Evolutionary conservation across 2,113 vertebrate genomes (phyloP), one percentile per base, ranked within the genome.

Genomic region (Accipiter cooperii): DNA sequence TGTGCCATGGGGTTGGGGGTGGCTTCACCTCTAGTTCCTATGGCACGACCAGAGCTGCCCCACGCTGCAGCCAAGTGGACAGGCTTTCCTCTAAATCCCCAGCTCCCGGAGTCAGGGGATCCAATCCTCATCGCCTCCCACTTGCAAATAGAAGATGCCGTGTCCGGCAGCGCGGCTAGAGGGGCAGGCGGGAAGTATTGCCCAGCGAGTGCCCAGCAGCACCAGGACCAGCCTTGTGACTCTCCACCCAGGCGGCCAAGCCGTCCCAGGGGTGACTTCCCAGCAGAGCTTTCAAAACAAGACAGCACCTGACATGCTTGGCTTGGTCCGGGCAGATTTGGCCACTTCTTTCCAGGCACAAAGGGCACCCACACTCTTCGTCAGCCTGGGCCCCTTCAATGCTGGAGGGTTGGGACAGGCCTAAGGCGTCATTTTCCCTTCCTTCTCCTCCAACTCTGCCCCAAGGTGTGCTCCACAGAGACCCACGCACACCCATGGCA

Each of bases 11-110:
- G 21, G 25, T 26, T 13, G 21, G 22, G 18, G 28, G 24, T 29
- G 46, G 46, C 49, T 70, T 77, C 44, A 46, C 18, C 42, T 36
- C 49, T 20, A n/a, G n/a, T 57, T 69, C 42, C 63, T 57, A 34
- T 51, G 24, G 36, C 51, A 13, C 1, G 1, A 33, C 36, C 1
- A 3, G 55, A 82, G 74, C 18, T 14, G 52, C n/a, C 36, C 25
- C 38, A 14, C 5, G 0, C 52, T 17, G 40, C 1, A 2, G 14
- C 57, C 69, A 49, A 71, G 40, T 0, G 1, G 36, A 21, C 12
- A 36, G 54, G 11, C 36, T 54, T 12, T 22, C 26, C 75, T 16
- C 6, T 2, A 47, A 69, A 61, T 7, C 42, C 40, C 4, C 74
- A 51, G 14, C 14, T 86, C 80, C 63, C 0, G 1, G 19, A 31